Percentiles rank a stretch among this genome's conserved stretches.
Conservation (phyloP, 2,113 vertebrate species). For the Rhegmatorhina hoffmannsi region DNA sequence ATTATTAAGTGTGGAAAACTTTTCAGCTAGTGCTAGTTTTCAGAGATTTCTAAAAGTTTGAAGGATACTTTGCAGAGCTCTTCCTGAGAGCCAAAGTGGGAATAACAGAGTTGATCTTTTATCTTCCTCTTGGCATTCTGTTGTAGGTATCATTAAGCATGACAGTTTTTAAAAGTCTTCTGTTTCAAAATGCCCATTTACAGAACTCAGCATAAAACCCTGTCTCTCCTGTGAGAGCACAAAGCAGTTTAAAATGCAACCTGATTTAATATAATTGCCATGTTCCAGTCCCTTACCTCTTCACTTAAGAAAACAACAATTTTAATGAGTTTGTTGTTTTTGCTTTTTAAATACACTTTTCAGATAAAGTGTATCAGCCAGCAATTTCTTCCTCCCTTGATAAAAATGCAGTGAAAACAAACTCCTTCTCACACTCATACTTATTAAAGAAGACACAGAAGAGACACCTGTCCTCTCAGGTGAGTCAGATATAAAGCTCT, state of each 20-base stretch:
- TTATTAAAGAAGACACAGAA: conserved; percentile 4
- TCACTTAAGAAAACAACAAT: conserved; percentile 50
- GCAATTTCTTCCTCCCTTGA: conserved; percentile 15
- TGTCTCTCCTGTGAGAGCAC: conserved; percentile 17
- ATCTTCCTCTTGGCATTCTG: conserved; percentile 49
- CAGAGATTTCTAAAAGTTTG: conserved; percentile 28
- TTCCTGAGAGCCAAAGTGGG: conserved; percentile 34
- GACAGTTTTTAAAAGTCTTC: conserved; percentile 45
- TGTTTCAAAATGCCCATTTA: conserved; percentile 47
- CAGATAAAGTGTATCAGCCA: background rate
- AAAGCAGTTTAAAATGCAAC: conserved; percentile 44
- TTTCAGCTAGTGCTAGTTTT: conserved; percentile 13
- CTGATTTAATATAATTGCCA: conserved; percentile 55
- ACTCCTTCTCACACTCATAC: background rate
- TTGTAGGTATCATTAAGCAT: conserved; percentile 58
- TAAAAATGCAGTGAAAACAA: background rate
- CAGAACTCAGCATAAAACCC: conserved; percentile 3
- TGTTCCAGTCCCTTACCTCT: conserved; percentile 49
- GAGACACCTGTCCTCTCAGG: background rate
- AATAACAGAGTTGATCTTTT: conserved; percentile 53
- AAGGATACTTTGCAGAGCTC: conserved; percentile 2
- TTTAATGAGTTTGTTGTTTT: conserved; percentile 52
- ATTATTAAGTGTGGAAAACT: background rate
- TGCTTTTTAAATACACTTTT: conserved; percentile 35
- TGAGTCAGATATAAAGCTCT: background rate